Evolutionary conservation across 2,797 vertebrate species (phyloP).

Genomic region (Typhlichthys subterraneus): DNA sequence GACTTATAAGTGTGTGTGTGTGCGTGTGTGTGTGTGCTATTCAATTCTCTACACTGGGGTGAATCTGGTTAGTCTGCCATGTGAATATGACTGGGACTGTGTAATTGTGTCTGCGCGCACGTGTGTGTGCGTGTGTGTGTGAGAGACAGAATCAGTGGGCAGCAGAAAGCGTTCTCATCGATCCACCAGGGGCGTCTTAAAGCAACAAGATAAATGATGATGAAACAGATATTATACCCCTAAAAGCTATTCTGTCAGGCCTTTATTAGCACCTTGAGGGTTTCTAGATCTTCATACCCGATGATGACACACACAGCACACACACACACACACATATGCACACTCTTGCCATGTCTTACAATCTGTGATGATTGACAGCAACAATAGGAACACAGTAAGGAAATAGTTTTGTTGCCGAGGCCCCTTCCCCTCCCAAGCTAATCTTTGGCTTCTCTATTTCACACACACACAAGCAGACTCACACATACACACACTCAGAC

Average conservation of each 20-base stretch:
- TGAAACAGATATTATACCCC: background rate
- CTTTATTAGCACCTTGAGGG: constrained; percentile 1
- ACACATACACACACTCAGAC: constrained; percentile 7
- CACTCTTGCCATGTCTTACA: constrained; percentile 24
- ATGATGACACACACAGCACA: constrained; percentile 4
- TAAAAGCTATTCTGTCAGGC: constrained; percentile 23
- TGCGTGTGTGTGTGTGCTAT: constrained; percentile 5
- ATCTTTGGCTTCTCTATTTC: constrained; percentile 54
- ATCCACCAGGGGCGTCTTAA: background rate
- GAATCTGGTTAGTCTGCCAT: too few species aligned
- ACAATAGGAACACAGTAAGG: constrained; percentile 49
- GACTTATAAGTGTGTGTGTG: background rate
- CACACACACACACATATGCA: constrained; percentile 2
- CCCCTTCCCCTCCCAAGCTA: constrained; percentile 31
- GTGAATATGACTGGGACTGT: too few species aligned
- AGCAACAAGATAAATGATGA: background rate
- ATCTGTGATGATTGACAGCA: constrained; percentile 55
- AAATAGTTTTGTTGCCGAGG: constrained; percentile 28
- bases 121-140: constrained; percentile 12
- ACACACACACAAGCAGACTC: constrained; percentile 34
- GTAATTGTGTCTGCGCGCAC: constrained; percentile 12
- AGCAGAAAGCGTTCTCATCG: constrained; percentile 14
- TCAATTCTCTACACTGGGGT: too few species aligned
- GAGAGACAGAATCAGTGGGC: background rate
- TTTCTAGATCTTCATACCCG: constrained; percentile 13